Base-by-base conservation (phyloP, 2,888 invertebrate genomes). In the Aethes cnicana region DNA sequence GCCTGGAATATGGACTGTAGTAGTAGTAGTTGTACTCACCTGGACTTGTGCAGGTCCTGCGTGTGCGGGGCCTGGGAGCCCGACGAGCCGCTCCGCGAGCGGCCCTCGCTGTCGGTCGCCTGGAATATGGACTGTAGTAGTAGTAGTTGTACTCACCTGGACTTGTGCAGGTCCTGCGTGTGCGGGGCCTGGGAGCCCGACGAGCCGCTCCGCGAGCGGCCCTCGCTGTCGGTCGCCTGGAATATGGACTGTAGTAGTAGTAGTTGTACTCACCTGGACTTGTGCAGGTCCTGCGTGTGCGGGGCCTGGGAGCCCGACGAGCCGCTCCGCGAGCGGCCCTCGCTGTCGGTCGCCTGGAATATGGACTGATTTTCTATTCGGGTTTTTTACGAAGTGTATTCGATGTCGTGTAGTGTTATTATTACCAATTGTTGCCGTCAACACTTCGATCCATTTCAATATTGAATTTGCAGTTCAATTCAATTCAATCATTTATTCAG, bases 251-350 rank as follows among this genome's bases (percentile, higher is more conserved):
- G 11, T 12, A 11, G 6, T 2, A 12, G 0, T 11, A n/a, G n/a
- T n/a, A n/a, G n/a, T n/a, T n/a, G n/a, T n/a, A n/a, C 8, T 41
- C 33, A 79, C 82, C 83, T 84, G 48, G 84, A 84, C 41, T 84
- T 83, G 73, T 82, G 78, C 57, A 84, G 70, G 49, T 81, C 79
- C 3, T 63, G 67, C 17, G 60, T 48, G 59, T 41, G 70, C 37
- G 66, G 56, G 9, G 57, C 53, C 52, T 58, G 64, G 25, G 72
- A 64, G 16, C 73, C 58, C 30, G 68, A 58, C 21, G 75, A 77
- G 17, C 77, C 76, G 66, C 74, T 77, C 56, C 77, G 76, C 7
- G 73, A 64, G 25, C 74, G 77, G 39, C 56, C 62, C 44, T 64
- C 72, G 52, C 68, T 56, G 30, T 74, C 80, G 4, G 73, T 56